Percentiles rank a stretch among this genome's conserved stretches.
phyloP scores from a whole-genome alignment of 2,113 vertebrate genomes.

The Xiphias gladius region DNA sequence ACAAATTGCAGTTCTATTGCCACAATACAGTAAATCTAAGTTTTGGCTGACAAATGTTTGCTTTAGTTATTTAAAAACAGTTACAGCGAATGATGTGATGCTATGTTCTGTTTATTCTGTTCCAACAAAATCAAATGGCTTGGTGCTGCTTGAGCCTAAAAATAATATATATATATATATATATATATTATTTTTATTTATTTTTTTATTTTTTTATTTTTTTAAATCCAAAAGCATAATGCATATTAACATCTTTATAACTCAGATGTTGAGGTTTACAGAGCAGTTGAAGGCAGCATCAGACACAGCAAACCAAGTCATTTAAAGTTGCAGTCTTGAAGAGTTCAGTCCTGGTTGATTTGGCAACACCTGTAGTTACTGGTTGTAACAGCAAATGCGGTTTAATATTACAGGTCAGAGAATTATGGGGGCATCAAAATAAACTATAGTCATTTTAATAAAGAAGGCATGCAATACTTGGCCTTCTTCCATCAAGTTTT shows the following conservation, averaged over 20 bases:
- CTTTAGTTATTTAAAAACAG: neutral
- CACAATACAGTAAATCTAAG: neutral
- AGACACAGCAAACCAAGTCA: neutral
- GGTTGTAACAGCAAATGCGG: too few species aligned
- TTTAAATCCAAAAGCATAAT: slow-evolving; percentile 17
- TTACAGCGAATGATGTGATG: neutral
- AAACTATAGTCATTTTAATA: too few species aligned
- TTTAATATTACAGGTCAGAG: too few species aligned
- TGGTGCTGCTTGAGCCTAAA: neutral
- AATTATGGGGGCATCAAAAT: too few species aligned
- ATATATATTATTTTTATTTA: too few species aligned
- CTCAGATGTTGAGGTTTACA: neutral
- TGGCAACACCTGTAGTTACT: too few species aligned
- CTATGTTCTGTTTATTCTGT: neutral
- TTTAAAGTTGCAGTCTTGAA: neutral
- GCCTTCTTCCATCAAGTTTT: too few species aligned
- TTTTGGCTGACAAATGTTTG: neutral
- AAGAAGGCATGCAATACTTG: too few species aligned
- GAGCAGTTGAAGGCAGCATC: neutral
- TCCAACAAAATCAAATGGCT: slow-evolving; percentile 11
- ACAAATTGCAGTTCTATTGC: neutral
- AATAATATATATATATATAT: too few species aligned
- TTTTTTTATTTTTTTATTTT: too few species aligned
- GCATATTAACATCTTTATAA: slow-evolving; percentile 16
- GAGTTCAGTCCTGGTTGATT: too few species aligned